Conservation (phyloP, 2,888 invertebrate genomes). For the Hypomecis punctinalis region DNA sequence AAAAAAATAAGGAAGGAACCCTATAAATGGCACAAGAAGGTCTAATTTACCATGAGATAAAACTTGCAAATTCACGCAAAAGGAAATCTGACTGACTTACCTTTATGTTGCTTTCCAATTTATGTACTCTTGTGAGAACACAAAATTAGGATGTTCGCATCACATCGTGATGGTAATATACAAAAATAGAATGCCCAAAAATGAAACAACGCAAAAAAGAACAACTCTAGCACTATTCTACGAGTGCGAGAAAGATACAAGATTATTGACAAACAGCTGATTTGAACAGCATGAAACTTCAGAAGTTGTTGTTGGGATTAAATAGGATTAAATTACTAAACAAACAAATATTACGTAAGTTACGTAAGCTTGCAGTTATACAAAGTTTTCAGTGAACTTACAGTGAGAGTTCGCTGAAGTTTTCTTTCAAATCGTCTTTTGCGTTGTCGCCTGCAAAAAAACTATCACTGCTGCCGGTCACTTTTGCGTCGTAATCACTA, state of each 20-base stretch:
- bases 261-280: slow-evolving; percentile 82
- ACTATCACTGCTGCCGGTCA: slow-evolving; percentile 13
- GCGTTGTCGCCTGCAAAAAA: slow-evolving; percentile 19
- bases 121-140: slow-evolving; percentile 65
- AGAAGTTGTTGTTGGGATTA: slow-evolving; percentile 20
- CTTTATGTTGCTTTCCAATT: slow-evolving; percentile 63
- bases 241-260: slow-evolving; percentile 68
- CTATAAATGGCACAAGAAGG: slow-evolving; percentile 6
- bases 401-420: slow-evolving; percentile 29
- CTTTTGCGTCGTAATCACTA: slow-evolving; percentile 46
- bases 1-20: background rate
- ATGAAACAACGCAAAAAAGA: slow-evolving; percentile 73
- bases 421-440: slow-evolving; percentile 31
- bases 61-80: background rate
- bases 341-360: slow-evolving; percentile 30
- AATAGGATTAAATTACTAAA: slow-evolving; percentile 14
- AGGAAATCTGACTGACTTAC: slow-evolving; percentile 48
- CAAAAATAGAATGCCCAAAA: slow-evolving; percentile 85
- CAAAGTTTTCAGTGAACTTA: slow-evolving; percentile 25
- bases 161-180: slow-evolving; percentile 82
- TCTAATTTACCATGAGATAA: background rate
- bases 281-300: slow-evolving; percentile 50
- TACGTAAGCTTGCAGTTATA: slow-evolving; percentile 37
- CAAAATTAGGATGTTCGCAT: slow-evolving; percentile 77
- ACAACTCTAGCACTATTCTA: slow-evolving; percentile 56